Base-by-base conservation (phyloP, 1,140 invertebrate species). In the Eumaeus atala region DNA sequence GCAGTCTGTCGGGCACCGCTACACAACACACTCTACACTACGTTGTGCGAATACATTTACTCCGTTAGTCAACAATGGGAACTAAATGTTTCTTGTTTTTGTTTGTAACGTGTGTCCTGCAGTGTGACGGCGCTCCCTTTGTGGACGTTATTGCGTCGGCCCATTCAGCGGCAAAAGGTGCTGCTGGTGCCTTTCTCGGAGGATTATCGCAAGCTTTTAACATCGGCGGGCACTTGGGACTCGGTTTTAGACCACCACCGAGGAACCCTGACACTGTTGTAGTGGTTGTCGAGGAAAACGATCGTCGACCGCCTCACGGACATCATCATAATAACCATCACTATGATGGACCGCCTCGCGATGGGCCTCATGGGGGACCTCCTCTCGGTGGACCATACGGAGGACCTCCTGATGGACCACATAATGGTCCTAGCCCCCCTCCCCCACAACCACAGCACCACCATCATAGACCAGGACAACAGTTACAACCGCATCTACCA, bases 131-230 rank as follows among this genome's bases (percentile, higher is more conserved):
- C 18, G 35, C 11, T 14, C 28, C 21, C 7, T 5, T 53, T 21
- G 18, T 40, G 18, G 38, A 53, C 51, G 38, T 33, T 44, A 12
- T 53, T 28, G 21, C 38, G 28, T 14, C 37, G 2, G 18, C 51
- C 9, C 50, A 52, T 18, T 18, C 51, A 4, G 17, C 36, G 1
- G n/a, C 42, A 10, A 37, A 52, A 4, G 36, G 21, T 38, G 50
- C 36, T 6, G 21, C 37, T 8, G 18, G 36, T 8, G 10, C n/a
- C 4, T 21, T 51, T 11, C 36, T 51, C 11, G 50, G 50, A 18
- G 51, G 51, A 9, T 0, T 42, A 42, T 42, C 40, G 9, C 10
- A 42, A n/a, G 40, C 12, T 8, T 21, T 52, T 9, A 18, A 17
- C 28, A 14, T 52, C 7, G 12, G 14, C 9, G 49, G 33, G 14